A percentile compares a stretch with the other conserved stretches of the same genome.
Conservation (phyloP, 2,113 vertebrate species). For the Pica pica region DNA sequence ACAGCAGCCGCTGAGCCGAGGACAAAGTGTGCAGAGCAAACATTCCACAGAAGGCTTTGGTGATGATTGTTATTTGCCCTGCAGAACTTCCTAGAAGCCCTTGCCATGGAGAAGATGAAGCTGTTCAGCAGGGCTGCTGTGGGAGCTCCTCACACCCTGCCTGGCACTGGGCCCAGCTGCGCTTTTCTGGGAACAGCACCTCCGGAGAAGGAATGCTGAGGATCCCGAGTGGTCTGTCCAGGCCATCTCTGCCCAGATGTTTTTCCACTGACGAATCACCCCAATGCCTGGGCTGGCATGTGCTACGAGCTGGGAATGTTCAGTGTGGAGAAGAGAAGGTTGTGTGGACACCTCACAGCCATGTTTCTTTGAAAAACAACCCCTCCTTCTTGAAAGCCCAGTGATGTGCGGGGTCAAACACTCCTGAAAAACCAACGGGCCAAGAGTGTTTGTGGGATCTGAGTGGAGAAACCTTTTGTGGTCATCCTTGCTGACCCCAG, state of each 20-base stretch:
- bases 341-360: not conserved
- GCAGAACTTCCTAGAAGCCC: not conserved
- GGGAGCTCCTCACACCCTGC: not conserved
- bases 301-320: not conserved
- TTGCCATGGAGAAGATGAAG: not conserved
- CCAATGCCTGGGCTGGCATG: rapidly evolving
- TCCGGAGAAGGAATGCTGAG: rapidly evolving
- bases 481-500: not conserved
- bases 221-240: not conserved
- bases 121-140: not conserved
- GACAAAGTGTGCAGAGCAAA: not conserved
- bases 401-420: not conserved
- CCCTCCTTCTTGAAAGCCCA: not conserved
- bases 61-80: not conserved
- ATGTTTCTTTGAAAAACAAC: not conserved
- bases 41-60: not conserved
- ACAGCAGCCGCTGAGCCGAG: rapidly evolving
- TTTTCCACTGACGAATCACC: not conserved
- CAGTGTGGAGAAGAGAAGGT: not conserved
- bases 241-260: not conserved
- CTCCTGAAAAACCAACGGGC: rapidly evolving
- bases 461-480: not conserved
- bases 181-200: not conserved
- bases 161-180: not conserved
- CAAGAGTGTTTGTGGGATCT: not conserved